These are phyloP conservation scores for Arnoldichthys spilopterus DNA, from an alignment of 2,797 vertebrate species.

Conservation along the genomic window DNA sequence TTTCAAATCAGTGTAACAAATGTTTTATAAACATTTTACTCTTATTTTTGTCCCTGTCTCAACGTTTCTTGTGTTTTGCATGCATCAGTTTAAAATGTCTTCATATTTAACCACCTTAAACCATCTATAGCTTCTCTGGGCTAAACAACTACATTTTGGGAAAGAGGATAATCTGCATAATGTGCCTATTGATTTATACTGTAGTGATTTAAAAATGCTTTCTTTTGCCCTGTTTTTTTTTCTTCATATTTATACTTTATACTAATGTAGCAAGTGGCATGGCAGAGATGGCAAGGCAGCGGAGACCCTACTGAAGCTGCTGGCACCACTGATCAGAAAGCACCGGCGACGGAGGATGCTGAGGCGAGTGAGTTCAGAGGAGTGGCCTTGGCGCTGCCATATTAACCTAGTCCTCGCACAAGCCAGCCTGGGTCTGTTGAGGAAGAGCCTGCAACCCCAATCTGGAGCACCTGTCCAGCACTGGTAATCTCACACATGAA, in stretches of 20 bases:
- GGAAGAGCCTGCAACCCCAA: slow-evolving; percentile 70
- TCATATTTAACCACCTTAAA: too few relatives aligned
- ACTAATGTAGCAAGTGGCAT: slow-evolving; percentile 6
- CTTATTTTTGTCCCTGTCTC: too few relatives aligned
- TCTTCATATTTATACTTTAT: neutral
- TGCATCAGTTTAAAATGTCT: too few relatives aligned
- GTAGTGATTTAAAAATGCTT: neutral
- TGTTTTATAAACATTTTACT: too few relatives aligned
- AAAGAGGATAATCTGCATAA: neutral
- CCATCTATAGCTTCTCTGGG: too few relatives aligned
- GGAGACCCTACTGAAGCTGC: slow-evolving; percentile 67
- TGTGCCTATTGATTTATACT: too few relatives aligned
- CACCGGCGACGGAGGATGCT: slow-evolving; percentile 71
- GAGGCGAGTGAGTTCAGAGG: slow-evolving; percentile 76
- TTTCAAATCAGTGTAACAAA: too few relatives aligned
- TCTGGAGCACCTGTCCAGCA: slow-evolving; percentile 60
- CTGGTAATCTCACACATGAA: slow-evolving; percentile 73
- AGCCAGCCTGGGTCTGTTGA: slow-evolving; percentile 79
- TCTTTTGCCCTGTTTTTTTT: neutral
- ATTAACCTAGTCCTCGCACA: slow-evolving; percentile 84
- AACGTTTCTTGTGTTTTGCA: too few relatives aligned
- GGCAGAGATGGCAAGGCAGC: slow-evolving; percentile 63
- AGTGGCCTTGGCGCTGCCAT: slow-evolving; percentile 86
- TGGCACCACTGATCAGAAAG: slow-evolving; percentile 69
- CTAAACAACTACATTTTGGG: neutral